Conservation (phyloP, 2,113 vertebrate species). For the Hiodon alosoides region DNA sequence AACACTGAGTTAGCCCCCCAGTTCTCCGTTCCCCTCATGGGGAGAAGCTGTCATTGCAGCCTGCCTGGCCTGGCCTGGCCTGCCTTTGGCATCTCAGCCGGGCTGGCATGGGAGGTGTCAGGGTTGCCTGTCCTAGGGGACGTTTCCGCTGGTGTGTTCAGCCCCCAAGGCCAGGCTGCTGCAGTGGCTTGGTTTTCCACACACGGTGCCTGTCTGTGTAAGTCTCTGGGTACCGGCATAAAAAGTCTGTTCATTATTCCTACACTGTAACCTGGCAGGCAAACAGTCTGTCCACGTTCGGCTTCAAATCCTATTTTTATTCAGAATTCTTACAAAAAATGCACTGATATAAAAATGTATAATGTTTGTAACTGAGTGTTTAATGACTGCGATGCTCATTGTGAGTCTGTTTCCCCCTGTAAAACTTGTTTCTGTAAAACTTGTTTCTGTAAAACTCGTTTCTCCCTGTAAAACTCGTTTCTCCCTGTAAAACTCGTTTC, state of each 20-base stretch:
- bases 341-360: too few relatives aligned
- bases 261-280: constrained; percentile 31
- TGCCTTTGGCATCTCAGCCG: neutral
- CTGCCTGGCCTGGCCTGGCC: neutral
- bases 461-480: too few relatives aligned
- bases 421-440: too few relatives aligned
- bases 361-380: too few relatives aligned
- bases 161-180: neutral
- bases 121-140: neutral
- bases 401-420: too few relatives aligned
- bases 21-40: too few relatives aligned
- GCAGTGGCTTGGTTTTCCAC: neutral
- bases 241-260: constrained; percentile 29
- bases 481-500: too few relatives aligned
- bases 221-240: constrained; percentile 15
- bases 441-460: too few relatives aligned
- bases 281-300: constrained; percentile 26
- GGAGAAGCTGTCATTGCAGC: neutral
- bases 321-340: neutral
- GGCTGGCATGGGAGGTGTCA: neutral
- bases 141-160: neutral
- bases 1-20: too few relatives aligned
- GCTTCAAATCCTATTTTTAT: constrained; percentile 31
- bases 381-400: too few relatives aligned
- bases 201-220: neutral